Conservation (phyloP, 64 coral and sea anemone genomes). For the Stichodactyla mertensii region DNA sequence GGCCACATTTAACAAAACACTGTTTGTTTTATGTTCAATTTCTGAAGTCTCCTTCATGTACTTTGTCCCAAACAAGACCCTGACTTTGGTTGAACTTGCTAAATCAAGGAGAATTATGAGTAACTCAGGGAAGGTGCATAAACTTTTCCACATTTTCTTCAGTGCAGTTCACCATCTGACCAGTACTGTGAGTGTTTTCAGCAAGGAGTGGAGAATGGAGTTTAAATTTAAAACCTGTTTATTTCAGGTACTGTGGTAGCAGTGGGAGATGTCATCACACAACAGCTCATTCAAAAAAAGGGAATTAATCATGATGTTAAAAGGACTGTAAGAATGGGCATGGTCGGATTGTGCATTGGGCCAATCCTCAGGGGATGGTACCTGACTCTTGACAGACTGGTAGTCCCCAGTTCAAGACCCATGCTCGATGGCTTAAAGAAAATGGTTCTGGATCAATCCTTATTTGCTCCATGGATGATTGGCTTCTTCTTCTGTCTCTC, state of each 20-base stretch:
- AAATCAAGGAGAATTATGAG: no score
- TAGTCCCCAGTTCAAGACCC: slow-evolving; percentile 29
- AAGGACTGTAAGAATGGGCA: slow-evolving; percentile 64
- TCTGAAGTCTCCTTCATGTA: no score
- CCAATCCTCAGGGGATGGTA: slow-evolving; percentile 79
- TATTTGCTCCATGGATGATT: slow-evolving; percentile 69
- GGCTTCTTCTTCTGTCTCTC: slow-evolving; percentile 54
- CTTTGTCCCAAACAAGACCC: no score
- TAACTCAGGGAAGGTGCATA: no score
- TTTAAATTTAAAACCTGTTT: no score
- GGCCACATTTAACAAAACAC: no score
- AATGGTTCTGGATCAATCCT: slow-evolving; percentile 69
- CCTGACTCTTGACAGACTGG: slow-evolving; percentile 59
- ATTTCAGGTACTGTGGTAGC: slow-evolving; percentile 56
- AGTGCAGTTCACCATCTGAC: no score
- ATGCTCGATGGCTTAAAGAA: slow-evolving; percentile 82
- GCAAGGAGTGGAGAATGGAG: no score
- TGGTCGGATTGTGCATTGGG: slow-evolving; percentile 50
- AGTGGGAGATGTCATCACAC: slow-evolving; percentile 63
- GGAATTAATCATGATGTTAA: slow-evolving; percentile 49
- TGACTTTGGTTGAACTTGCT: no score
- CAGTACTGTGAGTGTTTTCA: no score
- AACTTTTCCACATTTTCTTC: no score
- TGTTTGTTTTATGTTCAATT: no score
- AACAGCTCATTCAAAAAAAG: slow-evolving; percentile 56